These are phyloP conservation scores for Belonocnema kinseyi DNA, from an alignment of 1,140 invertebrate genomes.

Conservation along the genomic window DNA sequence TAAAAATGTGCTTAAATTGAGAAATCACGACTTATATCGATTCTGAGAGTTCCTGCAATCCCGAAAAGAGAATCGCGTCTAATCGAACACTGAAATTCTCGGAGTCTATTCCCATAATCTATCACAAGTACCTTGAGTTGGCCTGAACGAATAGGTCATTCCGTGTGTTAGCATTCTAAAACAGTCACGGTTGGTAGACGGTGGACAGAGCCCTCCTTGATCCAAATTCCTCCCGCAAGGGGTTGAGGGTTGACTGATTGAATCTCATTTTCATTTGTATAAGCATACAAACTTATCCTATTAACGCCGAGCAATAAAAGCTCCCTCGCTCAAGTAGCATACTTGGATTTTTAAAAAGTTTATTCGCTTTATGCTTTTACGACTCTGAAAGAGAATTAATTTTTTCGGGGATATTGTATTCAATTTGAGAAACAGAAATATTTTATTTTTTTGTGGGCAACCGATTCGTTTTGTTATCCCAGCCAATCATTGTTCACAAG, in stretches of 20 bases:
- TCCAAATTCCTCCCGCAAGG: conserved; percentile 69
- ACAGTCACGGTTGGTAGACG: conserved; percentile 63
- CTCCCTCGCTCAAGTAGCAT: background rate
- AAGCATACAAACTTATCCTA: background rate
- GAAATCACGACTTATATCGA: conserved; percentile 21
- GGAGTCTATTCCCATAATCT: conserved; percentile 34
- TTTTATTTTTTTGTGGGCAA: too few species aligned
- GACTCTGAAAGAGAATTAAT: background rate
- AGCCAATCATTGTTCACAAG: too few species aligned
- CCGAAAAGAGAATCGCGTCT: too few species aligned
- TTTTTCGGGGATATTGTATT: background rate
- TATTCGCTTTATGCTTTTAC: background rate
- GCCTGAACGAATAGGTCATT: conserved; percentile 52
- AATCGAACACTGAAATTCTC: too few species aligned
- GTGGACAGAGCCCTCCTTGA: conserved; percentile 68
- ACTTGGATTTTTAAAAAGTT: background rate
- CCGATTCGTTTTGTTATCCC: too few species aligned
- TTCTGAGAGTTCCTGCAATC: background rate
- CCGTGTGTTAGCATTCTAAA: conserved; percentile 67
- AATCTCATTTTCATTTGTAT: conserved; percentile 33
- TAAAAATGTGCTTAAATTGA: background rate
- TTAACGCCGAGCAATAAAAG: conserved; percentile 7
- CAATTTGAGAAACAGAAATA: too few species aligned
- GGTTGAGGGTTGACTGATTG: conserved; percentile 62
- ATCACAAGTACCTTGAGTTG: conserved; percentile 37